A percentile compares a stretch with the other conserved stretches of the same genome.
phyloP scores from a whole-genome alignment of 2,888 invertebrate species.

The Andrena bicolor region DNA sequence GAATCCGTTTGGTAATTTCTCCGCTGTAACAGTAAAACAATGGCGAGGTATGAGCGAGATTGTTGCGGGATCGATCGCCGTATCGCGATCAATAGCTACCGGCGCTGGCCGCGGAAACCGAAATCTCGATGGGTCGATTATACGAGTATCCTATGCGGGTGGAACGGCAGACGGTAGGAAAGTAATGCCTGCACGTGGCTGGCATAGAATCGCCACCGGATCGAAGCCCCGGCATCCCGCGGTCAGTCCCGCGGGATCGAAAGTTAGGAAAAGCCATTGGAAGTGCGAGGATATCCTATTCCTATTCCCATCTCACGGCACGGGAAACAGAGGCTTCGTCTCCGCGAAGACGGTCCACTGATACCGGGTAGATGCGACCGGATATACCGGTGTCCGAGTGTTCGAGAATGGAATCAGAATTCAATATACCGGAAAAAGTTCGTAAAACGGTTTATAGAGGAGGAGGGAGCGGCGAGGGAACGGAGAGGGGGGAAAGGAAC shows the following conservation, averaged over 20 bases:
- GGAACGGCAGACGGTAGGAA: conserved; percentile 16
- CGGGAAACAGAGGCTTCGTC: conserved; percentile 64
- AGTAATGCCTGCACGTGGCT: conserved; percentile 11
- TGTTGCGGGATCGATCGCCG: background rate
- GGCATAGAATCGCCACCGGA: conserved; percentile 40
- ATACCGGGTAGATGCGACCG: conserved; percentile 70
- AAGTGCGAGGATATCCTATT: conserved; percentile 70
- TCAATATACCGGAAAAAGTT: conserved; percentile 75
- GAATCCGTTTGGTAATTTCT: conserved; percentile 96
- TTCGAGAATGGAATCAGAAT: conserved; percentile 73
- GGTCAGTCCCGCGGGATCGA: conserved; percentile 72
- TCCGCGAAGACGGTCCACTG: conserved; percentile 64
- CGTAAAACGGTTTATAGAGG: conserved; percentile 58
- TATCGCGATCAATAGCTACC: background rate
- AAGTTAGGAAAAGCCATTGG: conserved; percentile 78
- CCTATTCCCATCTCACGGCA: conserved; percentile 51
- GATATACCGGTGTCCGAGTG: conserved; percentile 52
- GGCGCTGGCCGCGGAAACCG: conserved; percentile 11
- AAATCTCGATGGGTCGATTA: conserved; percentile 57
- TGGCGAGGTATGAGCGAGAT: background rate
- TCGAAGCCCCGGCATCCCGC: conserved; percentile 32
- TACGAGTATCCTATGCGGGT: conserved; percentile 32
- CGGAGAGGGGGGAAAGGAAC: too few species aligned
- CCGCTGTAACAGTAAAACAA: conserved; percentile 87
- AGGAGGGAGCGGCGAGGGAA: background rate